Base-by-base conservation (phyloP, 2,888 invertebrate genomes). In the Spodoptera littoralis region DNA sequence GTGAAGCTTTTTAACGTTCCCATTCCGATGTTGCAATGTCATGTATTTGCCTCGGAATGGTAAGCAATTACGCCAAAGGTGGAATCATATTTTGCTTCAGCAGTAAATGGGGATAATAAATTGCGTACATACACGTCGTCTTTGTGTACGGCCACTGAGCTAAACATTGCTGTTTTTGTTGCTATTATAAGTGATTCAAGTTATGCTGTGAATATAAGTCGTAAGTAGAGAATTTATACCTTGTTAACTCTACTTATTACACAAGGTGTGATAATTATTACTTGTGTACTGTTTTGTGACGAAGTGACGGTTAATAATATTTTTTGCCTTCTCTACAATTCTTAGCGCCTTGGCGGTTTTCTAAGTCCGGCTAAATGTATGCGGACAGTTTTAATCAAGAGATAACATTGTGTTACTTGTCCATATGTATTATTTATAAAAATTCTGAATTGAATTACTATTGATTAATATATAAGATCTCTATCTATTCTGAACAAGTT, bases 51-150 rank as follows among this genome's bases (percentile, higher is more conserved):
- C 51, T 60, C 43, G 65, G 73, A 54, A 79, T 79, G 49, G 58
- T 54, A 13, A 59, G 65, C 54, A 77, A 77, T 77, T 79, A 77
- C 27, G 45, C 66, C 65, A 59, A 68, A 79, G 45, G 49, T 60
- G 66, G 77, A 66, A 48, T 65, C 64, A 73, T 79, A 75, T 70
- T 73, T 69, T 67, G 64, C 73, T 77, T 60, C 49, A 60, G 57
- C 49, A 55, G 27, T 66, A 59, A 64, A 69, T 44, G 60, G 56
- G 30, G 30, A 43, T 76, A 62, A 65, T 77, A 63, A 77, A 79
- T 79, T 69, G 58, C 52, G 13, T 70, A 42, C 58, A 55, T 46
- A 42, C 58, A 55, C 43, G 53, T 51, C 57, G 60, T 42, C 44
- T 50, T 47, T 41, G 49, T 12, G 13, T 22, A 54, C 51, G 45